Evolutionary conservation across 2,113 vertebrate species (phyloP).

Genomic region (Callionymus lyra): DNA sequence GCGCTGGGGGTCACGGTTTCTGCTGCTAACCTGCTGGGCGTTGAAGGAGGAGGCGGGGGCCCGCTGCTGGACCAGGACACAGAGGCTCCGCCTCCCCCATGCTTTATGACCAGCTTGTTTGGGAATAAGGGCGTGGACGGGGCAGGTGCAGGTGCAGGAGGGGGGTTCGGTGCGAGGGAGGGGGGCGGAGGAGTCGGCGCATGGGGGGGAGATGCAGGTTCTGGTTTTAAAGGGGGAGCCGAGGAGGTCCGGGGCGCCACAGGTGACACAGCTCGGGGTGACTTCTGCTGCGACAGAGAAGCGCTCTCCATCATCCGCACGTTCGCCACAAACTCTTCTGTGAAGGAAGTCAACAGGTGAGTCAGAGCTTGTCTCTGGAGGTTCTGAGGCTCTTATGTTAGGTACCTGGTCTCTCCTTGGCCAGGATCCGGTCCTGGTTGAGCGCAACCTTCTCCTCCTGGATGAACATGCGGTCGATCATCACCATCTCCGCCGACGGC

Average conservation of each 20-base stretch:
- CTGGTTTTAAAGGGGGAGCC: slow-evolving; percentile 13
- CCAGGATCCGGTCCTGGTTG: slow-evolving; percentile 78
- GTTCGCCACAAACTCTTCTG: slow-evolving; percentile 84
- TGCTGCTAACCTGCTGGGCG: slow-evolving; percentile 12
- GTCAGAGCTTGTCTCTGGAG: no score
- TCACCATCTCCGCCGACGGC: slow-evolving; percentile 93
- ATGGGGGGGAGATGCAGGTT: slow-evolving; percentile 13
- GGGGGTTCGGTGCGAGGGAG: neutral
- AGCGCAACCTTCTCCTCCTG: slow-evolving; percentile 87
- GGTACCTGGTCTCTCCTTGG: slow-evolving; percentile 85
- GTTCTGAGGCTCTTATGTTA: neutral
- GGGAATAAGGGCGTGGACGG: slow-evolving; percentile 55
- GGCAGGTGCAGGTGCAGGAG: slow-evolving; percentile 8
- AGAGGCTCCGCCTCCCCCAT: slow-evolving; percentile 74
- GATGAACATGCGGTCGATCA: slow-evolving; percentile 96
- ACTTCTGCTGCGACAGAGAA: slow-evolving; percentile 34
- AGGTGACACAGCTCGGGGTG: slow-evolving; percentile 23
- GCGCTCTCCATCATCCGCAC: slow-evolving; percentile 69
- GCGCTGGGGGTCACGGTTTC: slow-evolving; percentile 35
- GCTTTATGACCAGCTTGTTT: slow-evolving; percentile 87
- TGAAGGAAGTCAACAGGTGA: slow-evolving; percentile 13
- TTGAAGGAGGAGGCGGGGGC: slow-evolving; percentile 37
- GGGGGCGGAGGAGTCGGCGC: slow-evolving; percentile 1
- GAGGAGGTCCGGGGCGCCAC: neutral
- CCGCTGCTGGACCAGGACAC: slow-evolving; percentile 84